phyloP scores from a whole-genome alignment of 1,140 invertebrate genomes.

The Brachionus asplanchnoidis region DNA sequence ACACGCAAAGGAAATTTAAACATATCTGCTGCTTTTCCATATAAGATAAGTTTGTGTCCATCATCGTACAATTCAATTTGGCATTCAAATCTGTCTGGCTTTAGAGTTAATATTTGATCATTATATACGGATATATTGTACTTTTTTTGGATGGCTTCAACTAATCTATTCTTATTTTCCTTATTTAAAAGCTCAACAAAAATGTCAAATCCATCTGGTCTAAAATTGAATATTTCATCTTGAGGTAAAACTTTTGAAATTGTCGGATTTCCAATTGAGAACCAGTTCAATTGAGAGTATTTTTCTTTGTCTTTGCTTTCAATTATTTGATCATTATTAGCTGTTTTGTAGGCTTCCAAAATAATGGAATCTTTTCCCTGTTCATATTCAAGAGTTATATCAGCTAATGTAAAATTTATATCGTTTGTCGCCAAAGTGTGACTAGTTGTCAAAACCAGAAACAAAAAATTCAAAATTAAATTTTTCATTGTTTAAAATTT shows the following conservation, averaged over 20 bases:
- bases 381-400: neutral
- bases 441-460: neutral
- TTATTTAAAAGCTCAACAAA: neutral
- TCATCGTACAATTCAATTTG: neutral
- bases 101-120: neutral
- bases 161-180: neutral
- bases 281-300: neutral
- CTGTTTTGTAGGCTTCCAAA: neutral
- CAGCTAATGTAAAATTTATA: neutral
- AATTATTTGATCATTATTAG: neutral
- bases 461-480: neutral
- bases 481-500: neutral
- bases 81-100: neutral
- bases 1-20: neutral
- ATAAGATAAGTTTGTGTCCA: neutral
- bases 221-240: neutral
- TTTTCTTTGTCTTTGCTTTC: neutral
- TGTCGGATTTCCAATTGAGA: neutral
- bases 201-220: neutral
- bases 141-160: neutral
- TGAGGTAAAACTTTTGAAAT: neutral
- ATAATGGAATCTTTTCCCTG: neutral
- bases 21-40: neutral
- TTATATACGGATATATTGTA: neutral
- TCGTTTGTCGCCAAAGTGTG: neutral